These are phyloP conservation scores for Choloepus didactylus DNA, from an alignment of 2,797 vertebrate species.

Conservation along the genomic window DNA sequence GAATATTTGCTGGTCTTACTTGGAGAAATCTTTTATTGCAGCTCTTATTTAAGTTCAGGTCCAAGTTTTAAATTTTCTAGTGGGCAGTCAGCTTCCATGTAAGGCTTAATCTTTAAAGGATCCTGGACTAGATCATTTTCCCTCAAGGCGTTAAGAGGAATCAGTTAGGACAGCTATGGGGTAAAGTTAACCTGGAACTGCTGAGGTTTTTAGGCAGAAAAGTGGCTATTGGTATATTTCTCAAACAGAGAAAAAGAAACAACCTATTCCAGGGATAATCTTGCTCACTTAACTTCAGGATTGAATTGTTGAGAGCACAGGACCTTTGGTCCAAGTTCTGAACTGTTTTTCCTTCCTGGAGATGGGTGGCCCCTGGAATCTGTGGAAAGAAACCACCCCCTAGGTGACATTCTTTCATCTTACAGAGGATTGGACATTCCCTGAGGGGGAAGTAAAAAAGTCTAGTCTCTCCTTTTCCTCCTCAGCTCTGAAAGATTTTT, in stretches of 20 bases:
- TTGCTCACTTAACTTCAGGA: not conserved
- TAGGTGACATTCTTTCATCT: not conserved
- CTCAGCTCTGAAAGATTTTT: not conserved
- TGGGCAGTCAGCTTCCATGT: too few relatives aligned
- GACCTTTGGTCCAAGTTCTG: not conserved
- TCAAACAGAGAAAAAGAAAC: not conserved
- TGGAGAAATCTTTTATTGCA: too few relatives aligned
- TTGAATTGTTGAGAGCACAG: not conserved
- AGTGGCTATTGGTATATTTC: not conserved
- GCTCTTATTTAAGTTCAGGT: too few relatives aligned
- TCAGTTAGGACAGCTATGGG: too few relatives aligned
- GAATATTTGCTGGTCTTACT: too few relatives aligned
- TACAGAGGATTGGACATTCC: not conserved
- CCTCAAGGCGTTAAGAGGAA: too few relatives aligned
- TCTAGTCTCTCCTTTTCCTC: not conserved
- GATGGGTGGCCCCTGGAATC: not conserved
- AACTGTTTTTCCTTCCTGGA: constrained; percentile 12
- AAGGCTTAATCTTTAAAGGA: too few relatives aligned
- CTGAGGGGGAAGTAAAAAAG: not conserved
- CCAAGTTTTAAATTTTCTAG: too few relatives aligned
- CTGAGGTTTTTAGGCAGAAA: not conserved
- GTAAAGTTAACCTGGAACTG: not conserved
- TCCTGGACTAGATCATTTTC: too few relatives aligned
- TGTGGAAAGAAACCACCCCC: not conserved
- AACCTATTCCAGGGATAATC: rapidly evolving